These are phyloP conservation scores for Thera obeliscata DNA, from an alignment of 2,888 invertebrate genomes.

Conservation along the genomic window DNA sequence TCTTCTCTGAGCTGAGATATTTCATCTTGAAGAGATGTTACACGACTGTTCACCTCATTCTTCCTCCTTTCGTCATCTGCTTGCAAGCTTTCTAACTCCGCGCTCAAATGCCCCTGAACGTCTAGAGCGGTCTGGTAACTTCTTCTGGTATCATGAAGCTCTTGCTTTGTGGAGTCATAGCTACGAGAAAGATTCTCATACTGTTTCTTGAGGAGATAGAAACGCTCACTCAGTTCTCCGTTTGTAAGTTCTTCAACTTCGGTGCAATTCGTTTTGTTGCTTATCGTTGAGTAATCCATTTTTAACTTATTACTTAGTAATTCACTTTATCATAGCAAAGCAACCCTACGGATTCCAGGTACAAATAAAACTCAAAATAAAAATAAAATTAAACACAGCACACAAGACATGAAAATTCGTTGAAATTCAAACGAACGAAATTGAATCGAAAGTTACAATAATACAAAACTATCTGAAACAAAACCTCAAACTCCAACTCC, in stretches of 20 bases:
- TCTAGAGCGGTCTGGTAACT: conserved; percentile 76
- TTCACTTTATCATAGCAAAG: background rate
- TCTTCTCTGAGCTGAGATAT: conserved; percentile 66
- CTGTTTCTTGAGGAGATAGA: conserved; percentile 73
- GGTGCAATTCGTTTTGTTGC: conserved; percentile 71
- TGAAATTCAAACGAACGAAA: too few species aligned
- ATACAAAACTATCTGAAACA: too few species aligned
- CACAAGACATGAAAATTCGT: too few species aligned
- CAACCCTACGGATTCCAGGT: background rate
- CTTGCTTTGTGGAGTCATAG: conserved; percentile 73
- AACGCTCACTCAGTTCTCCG: conserved; percentile 71
- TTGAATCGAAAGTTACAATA: too few species aligned
- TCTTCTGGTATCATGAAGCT: conserved; percentile 72
- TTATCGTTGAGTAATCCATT: conserved; percentile 79
- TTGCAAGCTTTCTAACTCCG: conserved; percentile 73
- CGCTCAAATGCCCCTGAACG: conserved; percentile 72
- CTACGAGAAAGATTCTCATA: conserved; percentile 65
- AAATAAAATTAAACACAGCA: too few species aligned
- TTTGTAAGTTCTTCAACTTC: conserved; percentile 70
- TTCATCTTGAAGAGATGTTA: conserved; percentile 70
- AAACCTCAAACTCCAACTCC: too few species aligned
- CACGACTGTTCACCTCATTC: conserved; percentile 61
- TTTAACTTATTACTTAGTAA: background rate
- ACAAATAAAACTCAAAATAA: too few species aligned
- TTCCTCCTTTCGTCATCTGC: conserved; percentile 64